These are phyloP conservation scores for Triplophysa tibetana DNA, from an alignment of 2,113 vertebrate genomes.

Conservation along the genomic window DNA sequence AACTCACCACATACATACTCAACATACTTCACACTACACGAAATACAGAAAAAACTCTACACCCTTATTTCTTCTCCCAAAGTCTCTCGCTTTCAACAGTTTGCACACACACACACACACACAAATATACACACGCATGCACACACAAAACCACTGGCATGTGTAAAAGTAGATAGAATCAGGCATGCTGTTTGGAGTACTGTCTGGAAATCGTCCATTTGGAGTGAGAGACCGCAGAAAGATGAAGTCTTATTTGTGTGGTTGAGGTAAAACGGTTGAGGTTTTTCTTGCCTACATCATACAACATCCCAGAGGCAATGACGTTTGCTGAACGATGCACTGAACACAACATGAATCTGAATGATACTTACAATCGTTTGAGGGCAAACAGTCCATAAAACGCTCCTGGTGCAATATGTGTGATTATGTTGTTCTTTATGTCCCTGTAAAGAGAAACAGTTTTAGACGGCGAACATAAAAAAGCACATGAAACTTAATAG, in stretches of 20 bases:
- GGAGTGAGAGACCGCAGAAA: constrained; percentile 9
- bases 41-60: constrained; percentile 1
- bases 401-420: constrained; percentile 88
- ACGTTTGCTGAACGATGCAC: neutral
- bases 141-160: neutral
- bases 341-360: neutral
- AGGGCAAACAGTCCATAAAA: constrained; percentile 88
- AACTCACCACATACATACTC: constrained; percentile 18
- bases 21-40: neutral
- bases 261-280: neutral
- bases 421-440: constrained; percentile 93
- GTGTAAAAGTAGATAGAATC: constrained; percentile 57
- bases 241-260: neutral
- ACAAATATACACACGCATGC: constrained; percentile 2
- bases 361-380: constrained; percentile 91
- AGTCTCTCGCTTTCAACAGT: neutral
- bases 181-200: constrained; percentile 34
- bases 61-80: neutral
- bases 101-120: constrained; percentile 5
- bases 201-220: constrained; percentile 37
- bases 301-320: neutral
- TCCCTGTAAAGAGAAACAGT: constrained; percentile 76
- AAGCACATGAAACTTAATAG: neutral
- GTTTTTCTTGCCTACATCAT: neutral
- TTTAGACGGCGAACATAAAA: neutral